phyloP scores from a whole-genome alignment of 2,888 invertebrate genomes.

The Andricus quercusramuli region DNA sequence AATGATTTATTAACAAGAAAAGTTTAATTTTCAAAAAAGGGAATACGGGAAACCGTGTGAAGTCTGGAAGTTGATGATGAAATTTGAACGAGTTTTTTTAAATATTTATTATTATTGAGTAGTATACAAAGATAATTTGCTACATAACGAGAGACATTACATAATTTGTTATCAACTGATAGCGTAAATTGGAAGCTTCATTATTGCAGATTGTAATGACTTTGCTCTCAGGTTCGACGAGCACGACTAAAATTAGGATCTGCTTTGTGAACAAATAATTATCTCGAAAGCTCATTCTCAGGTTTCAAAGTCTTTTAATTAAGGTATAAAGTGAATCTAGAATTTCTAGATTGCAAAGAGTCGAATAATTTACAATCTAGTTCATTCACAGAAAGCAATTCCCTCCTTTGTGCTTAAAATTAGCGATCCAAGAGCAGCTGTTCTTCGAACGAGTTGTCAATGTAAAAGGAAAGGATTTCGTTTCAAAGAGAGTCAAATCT shows the following conservation, averaged over 20 bases:
- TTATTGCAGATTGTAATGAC: too few relatives aligned
- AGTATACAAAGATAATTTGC: too few relatives aligned
- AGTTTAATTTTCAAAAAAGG: too few relatives aligned
- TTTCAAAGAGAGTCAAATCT: slow-evolving; percentile 30
- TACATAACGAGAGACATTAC: too few relatives aligned
- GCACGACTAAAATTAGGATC: background rate
- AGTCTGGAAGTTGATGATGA: too few relatives aligned
- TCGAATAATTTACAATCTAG: slow-evolving; percentile 32
- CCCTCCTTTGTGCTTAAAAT: slow-evolving; percentile 9
- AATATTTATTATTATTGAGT: too few relatives aligned
- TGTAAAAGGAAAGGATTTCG: slow-evolving; percentile 12
- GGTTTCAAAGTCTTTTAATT: slow-evolving; percentile 11
- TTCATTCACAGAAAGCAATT: slow-evolving; percentile 25
- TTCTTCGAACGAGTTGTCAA: slow-evolving; percentile 16
- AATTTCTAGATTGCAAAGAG: slow-evolving; percentile 21
- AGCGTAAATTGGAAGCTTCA: too few relatives aligned
- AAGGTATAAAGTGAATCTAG: slow-evolving; percentile 8
- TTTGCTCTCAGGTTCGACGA: too few relatives aligned
- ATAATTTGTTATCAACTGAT: too few relatives aligned
- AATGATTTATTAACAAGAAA: too few relatives aligned
- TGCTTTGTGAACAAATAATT: slow-evolving; percentile 1
- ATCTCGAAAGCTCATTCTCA: slow-evolving; percentile 2
- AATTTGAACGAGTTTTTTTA: too few relatives aligned
- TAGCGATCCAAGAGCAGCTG: slow-evolving; percentile 31
- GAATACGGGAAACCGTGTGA: too few relatives aligned